These are phyloP conservation scores for Phalacrocorax carbo DNA, from an alignment of 2,113 vertebrate species.

Conservation along the genomic window DNA sequence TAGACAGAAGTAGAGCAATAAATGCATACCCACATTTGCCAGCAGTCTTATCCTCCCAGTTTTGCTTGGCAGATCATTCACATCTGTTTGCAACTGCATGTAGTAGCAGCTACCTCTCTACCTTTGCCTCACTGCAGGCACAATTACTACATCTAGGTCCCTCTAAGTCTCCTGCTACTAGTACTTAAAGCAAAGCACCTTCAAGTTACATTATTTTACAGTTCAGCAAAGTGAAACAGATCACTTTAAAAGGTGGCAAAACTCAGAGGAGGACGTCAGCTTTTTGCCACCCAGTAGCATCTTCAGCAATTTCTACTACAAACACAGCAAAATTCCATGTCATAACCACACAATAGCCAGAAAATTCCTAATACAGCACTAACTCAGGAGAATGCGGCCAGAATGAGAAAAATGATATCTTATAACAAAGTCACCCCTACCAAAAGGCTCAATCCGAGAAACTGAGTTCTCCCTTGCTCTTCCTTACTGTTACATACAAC, in stretches of 20 bases:
- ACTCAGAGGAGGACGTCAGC: background rate
- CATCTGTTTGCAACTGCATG: background rate
- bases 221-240: background rate
- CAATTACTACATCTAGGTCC: background rate
- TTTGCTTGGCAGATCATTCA: background rate
- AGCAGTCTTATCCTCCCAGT: background rate
- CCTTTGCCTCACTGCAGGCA: background rate
- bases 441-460: fast-evolving
- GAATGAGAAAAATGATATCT: slow-evolving; percentile 15
- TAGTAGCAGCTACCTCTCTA: background rate
- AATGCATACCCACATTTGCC: background rate
- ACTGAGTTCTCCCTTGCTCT: background rate
- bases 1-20: background rate
- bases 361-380: background rate
- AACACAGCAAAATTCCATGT: background rate
- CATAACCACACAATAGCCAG: background rate
- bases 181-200: background rate
- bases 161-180: background rate
- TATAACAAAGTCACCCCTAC: background rate
- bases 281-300: background rate
- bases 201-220: background rate
- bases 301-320: background rate
- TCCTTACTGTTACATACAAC: fast-evolving
- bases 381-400: background rate
- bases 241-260: background rate